A percentile compares a stretch with the other conserved stretches of the same genome.
phyloP scores from a whole-genome alignment of 2,113 vertebrate species.

The Actenoides lindsayi region DNA sequence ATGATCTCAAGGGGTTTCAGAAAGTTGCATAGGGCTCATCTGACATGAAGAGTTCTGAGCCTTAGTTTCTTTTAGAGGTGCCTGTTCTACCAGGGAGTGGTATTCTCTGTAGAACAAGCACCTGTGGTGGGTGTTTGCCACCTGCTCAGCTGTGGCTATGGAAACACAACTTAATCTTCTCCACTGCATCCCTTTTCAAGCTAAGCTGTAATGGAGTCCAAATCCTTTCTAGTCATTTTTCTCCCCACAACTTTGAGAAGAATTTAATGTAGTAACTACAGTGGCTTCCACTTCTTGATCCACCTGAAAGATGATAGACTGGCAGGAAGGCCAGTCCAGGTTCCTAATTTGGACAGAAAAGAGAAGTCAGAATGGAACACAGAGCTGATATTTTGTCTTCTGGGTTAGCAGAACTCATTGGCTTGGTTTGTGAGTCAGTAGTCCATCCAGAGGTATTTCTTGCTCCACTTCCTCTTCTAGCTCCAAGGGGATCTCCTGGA shows the following conservation, averaged over 20 bases:
- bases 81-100: not conserved
- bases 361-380: not conserved
- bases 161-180: slow-evolving; percentile 16
- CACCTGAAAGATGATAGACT: not conserved
- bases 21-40: not conserved
- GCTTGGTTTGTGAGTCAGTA: not conserved
- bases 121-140: slow-evolving; percentile 49
- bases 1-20: not conserved
- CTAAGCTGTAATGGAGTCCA: rapidly evolving
- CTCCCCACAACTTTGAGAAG: not conserved
- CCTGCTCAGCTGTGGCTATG: not conserved
- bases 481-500: not conserved
- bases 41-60: not conserved
- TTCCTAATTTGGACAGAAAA: not conserved
- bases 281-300: not conserved
- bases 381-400: not conserved
- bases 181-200: not conserved
- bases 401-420: not conserved
- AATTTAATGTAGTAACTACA: not conserved
- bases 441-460: not conserved
- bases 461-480: not conserved
- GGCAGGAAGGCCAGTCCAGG: not conserved
- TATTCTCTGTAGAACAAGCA: not conserved
- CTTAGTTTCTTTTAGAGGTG: not conserved
- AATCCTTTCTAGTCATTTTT: not conserved